Conservation (phyloP, 2,113 vertebrate genomes). For the Phasianus colchicus region DNA sequence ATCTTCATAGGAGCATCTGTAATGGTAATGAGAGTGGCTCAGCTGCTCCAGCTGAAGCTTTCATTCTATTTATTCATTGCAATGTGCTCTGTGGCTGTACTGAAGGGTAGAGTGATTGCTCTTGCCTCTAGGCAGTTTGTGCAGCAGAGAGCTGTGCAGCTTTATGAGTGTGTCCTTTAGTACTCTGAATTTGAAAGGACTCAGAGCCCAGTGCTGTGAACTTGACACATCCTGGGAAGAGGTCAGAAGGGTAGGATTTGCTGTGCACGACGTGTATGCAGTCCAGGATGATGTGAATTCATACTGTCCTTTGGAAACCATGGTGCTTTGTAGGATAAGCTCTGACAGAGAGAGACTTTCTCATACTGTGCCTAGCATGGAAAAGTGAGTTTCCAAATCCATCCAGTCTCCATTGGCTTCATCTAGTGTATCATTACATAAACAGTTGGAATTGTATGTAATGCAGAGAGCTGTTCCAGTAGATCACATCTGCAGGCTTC, state of each 20-base stretch:
- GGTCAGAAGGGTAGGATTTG: not conserved
- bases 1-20: not conserved
- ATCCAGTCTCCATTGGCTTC: not conserved
- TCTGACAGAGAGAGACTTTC: not conserved
- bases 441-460: not conserved
- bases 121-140: not conserved
- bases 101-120: not conserved
- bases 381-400: not conserved
- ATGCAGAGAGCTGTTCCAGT: not conserved
- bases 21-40: not conserved
- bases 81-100: not conserved
- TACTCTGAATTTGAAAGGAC: not conserved
- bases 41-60: not conserved
- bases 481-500: not conserved
- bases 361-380: not conserved
- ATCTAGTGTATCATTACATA: not conserved
- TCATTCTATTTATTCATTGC: not conserved
- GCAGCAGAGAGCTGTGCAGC: not conserved
- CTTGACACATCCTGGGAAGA: not conserved
- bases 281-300: not conserved
- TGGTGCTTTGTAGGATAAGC: not conserved
- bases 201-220: not conserved
- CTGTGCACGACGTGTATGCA: fast-evolving
- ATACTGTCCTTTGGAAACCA: not conserved
- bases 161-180: not conserved